Evolutionary conservation across 2,888 invertebrate genomes (phyloP), one percentile per base, ranked within the genome.

Genomic region (Alloplasta piceator): DNA sequence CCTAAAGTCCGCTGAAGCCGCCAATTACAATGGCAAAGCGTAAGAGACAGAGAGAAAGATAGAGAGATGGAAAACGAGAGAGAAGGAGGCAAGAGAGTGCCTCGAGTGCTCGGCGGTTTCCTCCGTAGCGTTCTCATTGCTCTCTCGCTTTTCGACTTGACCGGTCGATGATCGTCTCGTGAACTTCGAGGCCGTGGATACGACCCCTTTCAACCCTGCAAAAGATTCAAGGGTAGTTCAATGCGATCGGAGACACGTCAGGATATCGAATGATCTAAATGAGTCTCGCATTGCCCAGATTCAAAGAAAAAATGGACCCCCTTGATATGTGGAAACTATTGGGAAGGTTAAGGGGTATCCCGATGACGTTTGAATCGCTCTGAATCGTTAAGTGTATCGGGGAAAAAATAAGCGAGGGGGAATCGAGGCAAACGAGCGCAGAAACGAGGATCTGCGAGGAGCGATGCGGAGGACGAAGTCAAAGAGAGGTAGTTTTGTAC

Each of bases 11-110:
- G 68, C 70, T 46, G 66, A 70, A 75, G 73, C 70, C 70, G 72
- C 81, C 81, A 78, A 81, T 81, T 78, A 78, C 81, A 74, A 81
- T 70, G 75, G 67, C 66, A 39, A 50, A 72, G 72, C 41, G 71
- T 56, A 74, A 64, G 73, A 73, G 64, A 43, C 38, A 73, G 63
- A 46, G 73, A 52, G 46, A 14, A 64, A 52, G 55, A 43, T 41
- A 56, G 73, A 36, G 52, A n/a, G 68, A 41, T 26, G 36, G 56
- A 36, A 10, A 56, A 14, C 3, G 48, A 46, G 36, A 26, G 46
- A 46, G 16, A 43, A 43, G 46, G 64, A 56, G 38, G 50, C 60
- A 41, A 56, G 50, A 50, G 60, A 43, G 43, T 66, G 76, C 39
- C 64, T 46, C 58, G 68, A 72, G 63, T 71, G 75, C 66, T 70